phyloP scores from a whole-genome alignment of 2,797 vertebrate species.

The Artibeus lituratus region DNA sequence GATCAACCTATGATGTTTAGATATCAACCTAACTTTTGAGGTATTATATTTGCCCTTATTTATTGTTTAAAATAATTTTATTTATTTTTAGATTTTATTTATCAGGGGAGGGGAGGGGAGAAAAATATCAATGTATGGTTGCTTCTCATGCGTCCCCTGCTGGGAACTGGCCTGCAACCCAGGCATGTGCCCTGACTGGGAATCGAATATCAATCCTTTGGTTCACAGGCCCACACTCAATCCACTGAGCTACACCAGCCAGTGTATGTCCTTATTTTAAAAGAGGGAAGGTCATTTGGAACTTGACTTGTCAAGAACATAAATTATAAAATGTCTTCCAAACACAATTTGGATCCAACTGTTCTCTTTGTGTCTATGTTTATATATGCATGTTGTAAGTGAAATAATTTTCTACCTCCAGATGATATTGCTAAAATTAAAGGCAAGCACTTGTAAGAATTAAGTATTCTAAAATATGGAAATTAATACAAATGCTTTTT shows the following conservation, averaged over 20 bases:
- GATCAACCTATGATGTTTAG: too few species aligned
- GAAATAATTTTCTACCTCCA: background rate
- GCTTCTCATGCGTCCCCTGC: too few species aligned
- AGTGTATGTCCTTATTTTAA: background rate
- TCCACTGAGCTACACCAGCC: too few species aligned
- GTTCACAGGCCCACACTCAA: too few species aligned
- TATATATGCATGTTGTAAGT: background rate
- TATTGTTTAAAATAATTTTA: too few species aligned
- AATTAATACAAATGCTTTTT: background rate
- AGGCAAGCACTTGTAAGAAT: background rate
- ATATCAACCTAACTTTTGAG: too few species aligned
- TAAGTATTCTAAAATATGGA: background rate
- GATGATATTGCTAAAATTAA: background rate
- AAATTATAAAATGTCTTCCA: background rate
- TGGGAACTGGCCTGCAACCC: too few species aligned
- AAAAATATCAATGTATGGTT: too few species aligned
- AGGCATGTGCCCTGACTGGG: too few species aligned
- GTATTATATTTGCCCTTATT: background rate
- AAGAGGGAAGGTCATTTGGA: background rate
- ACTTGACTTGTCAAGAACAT: background rate
- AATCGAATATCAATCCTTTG: too few species aligned
- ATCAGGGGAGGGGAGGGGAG: too few species aligned
- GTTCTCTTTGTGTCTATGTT: background rate
- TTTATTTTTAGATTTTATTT: too few species aligned
- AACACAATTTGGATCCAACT: background rate